Percentiles rank a stretch among this genome's conserved stretches.
Conservation (phyloP, 2,888 invertebrate species). For the Protula sp. region DNA sequence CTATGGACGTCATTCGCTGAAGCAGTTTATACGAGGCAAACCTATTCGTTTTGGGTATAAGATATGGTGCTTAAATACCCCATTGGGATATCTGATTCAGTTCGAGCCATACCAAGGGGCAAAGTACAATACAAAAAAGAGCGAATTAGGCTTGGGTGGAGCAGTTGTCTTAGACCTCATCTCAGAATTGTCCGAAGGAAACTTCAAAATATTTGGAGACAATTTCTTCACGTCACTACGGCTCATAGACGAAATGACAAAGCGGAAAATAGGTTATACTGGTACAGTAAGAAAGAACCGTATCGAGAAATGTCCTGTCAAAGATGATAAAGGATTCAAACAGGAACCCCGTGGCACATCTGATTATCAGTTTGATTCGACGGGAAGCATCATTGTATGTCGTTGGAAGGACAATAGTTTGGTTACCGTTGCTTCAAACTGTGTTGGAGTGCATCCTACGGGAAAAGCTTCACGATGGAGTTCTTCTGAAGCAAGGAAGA, state of each 20-base stretch:
- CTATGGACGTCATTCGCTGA: slow-evolving; percentile 9
- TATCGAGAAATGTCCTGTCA: not conserved
- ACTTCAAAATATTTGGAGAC: not conserved
- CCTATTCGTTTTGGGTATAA: slow-evolving; percentile 13
- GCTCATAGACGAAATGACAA: not conserved
- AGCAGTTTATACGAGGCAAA: slow-evolving; percentile 11
- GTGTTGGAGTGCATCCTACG: too few relatives aligned
- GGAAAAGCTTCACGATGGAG: too few relatives aligned
- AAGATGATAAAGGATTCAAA: too few relatives aligned
- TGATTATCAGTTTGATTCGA: too few relatives aligned
- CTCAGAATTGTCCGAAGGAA: not conserved
- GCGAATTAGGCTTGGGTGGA: not conserved
- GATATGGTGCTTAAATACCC: not conserved
- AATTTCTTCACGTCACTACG: not conserved
- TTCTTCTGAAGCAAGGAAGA: too few relatives aligned
- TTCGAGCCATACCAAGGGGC: not conserved
- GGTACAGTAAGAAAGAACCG: not conserved
- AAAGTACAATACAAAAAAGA: not conserved
- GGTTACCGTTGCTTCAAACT: too few relatives aligned
- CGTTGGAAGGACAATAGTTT: too few relatives aligned
- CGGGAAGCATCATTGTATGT: too few relatives aligned
- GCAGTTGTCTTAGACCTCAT: not conserved
- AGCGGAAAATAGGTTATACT: not conserved
- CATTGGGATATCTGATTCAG: not conserved
- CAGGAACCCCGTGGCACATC: too few relatives aligned